A percentile compares a stretch with the other conserved stretches of the same genome.
Evolutionary conservation across 2,888 invertebrate genomes (phyloP).

Genomic region (Hetaerina titia): DNA sequence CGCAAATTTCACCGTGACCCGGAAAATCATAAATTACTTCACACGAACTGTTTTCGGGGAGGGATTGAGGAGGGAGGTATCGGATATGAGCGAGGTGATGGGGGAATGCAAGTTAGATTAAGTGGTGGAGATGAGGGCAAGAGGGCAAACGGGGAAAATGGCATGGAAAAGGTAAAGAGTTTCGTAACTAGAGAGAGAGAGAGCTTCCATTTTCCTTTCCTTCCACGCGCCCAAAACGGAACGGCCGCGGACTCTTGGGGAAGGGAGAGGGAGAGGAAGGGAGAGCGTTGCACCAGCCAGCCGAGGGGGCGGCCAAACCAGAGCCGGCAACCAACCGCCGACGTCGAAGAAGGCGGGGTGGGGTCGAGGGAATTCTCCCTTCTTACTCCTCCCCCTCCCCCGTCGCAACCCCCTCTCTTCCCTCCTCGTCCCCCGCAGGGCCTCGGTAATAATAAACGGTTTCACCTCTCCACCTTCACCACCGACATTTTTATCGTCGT

Average conservation of each 20-base stretch:
- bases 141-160: not conserved
- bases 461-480: not conserved
- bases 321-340: too few relatives aligned
- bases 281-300: too few relatives aligned
- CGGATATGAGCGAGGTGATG: not conserved
- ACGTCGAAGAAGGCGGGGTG: too few relatives aligned
- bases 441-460: conserved; percentile 17
- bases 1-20: not conserved
- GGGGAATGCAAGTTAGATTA: not conserved
- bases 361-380: not conserved
- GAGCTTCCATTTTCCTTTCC: not conserved
- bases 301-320: too few relatives aligned
- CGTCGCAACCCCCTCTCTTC: not conserved
- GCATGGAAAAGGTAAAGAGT: too few relatives aligned
- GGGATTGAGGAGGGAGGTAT: not conserved
- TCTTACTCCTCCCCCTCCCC: not conserved
- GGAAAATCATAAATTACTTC: conserved; percentile 9
- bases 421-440: not conserved
- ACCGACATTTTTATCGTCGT: conserved; percentile 7
- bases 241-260: not conserved
- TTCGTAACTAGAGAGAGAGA: too few relatives aligned
- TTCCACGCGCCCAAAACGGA: not conserved
- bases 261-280: not conserved
- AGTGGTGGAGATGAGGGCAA: not conserved
- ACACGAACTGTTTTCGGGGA: not conserved